Evolutionary conservation across 2,797 vertebrate species (phyloP).

Genomic region (Melanotaenia trifasciata): DNA sequence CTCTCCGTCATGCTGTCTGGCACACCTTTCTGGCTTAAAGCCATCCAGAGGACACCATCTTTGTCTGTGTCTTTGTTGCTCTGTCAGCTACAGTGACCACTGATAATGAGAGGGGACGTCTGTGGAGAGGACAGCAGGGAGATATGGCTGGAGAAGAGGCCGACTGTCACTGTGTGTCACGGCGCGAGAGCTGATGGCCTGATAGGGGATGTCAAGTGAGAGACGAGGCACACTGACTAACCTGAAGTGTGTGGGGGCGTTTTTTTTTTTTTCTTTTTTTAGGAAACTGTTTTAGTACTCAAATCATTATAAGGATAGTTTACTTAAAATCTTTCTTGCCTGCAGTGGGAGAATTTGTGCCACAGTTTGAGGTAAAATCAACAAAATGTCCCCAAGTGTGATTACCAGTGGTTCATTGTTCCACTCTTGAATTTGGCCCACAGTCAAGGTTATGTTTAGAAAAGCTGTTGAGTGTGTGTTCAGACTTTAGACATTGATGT

Average conservation of each 20-base stretch:
- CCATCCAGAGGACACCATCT: slow-evolving; percentile 29
- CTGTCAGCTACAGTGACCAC: slow-evolving; percentile 19
- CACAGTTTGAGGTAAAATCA: slow-evolving; percentile 14
- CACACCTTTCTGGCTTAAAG: slow-evolving; percentile 21
- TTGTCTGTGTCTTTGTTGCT: slow-evolving; percentile 40
- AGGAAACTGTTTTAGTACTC: not conserved
- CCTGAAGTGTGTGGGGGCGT: not conserved
- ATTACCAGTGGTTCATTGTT: slow-evolving; percentile 26
- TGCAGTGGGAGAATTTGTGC: slow-evolving; percentile 12
- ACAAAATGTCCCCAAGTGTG: slow-evolving; percentile 33
- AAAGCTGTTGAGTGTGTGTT: not conserved
- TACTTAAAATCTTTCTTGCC: not conserved
- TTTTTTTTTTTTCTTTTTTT: not conserved
- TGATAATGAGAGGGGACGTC: slow-evolving; percentile 45
- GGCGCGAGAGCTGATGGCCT: slow-evolving; percentile 18
- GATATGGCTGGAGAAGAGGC: slow-evolving; percentile 9
- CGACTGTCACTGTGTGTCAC: slow-evolving; percentile 1
- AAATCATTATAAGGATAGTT: not conserved
- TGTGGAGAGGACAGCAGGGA: slow-evolving; percentile 6
- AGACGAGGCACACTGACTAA: not conserved
- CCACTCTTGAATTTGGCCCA: slow-evolving; percentile 12
- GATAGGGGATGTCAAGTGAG: slow-evolving; percentile 32
- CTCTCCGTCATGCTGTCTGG: slow-evolving; percentile 16
- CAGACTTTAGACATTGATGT: not conserved
- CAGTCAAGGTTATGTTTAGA: slow-evolving; percentile 16